Evolutionary conservation across 2,113 vertebrate genomes (phyloP).

Genomic region (Grammomys surdaster): DNA sequence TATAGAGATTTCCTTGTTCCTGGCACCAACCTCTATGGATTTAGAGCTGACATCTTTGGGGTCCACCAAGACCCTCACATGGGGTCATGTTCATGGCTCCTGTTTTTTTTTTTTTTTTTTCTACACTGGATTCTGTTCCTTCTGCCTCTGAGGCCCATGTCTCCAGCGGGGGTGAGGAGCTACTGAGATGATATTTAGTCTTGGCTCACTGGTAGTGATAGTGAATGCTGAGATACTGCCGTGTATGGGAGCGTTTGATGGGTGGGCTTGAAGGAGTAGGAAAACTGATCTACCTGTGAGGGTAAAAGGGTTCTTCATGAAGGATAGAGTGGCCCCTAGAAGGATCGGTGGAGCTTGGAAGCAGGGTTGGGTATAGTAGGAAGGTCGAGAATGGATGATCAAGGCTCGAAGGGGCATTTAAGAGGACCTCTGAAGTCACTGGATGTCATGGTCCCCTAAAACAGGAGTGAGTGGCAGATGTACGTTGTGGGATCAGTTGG

Average conservation of each 20-base stretch:
- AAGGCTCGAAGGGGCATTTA: neutral
- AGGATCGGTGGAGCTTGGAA: neutral
- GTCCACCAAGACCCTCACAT: neutral
- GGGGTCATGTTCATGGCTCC: neutral
- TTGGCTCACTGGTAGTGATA: neutral
- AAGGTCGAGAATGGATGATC: neutral
- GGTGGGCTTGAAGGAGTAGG: neutral
- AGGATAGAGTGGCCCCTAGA: neutral
- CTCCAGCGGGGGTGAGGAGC: neutral
- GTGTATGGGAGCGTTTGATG: neutral
- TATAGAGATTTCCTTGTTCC: neutral
- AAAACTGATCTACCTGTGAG: neutral
- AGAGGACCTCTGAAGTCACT: neutral
- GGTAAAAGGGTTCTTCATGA: neutral
- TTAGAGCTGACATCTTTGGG: neutral
- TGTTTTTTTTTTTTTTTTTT: neutral
- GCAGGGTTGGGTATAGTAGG: neutral
- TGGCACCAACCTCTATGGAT: accelerated
- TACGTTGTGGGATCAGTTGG: neutral
- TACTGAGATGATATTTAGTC: neutral
- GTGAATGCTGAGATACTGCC: neutral
- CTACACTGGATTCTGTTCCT: neutral
- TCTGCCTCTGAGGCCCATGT: neutral
- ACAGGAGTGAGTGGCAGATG: neutral
- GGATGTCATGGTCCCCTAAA: neutral